Conservation (phyloP, 2,113 vertebrate genomes). For the Ceyx margarethae region DNA sequence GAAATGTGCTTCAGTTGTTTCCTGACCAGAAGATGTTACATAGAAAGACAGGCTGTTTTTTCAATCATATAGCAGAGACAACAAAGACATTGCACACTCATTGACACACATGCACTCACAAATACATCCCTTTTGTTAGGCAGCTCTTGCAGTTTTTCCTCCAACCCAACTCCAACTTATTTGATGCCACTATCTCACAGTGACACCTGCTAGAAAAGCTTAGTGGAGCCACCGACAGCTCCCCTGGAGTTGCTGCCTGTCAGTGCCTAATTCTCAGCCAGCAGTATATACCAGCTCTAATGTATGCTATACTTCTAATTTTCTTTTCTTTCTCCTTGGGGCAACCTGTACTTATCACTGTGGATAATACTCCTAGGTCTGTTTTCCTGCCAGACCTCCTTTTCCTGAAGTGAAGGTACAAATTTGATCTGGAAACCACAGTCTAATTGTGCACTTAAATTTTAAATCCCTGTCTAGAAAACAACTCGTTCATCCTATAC, state of each 20-base stretch:
- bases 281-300: background rate
- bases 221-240: background rate
- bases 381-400: background rate
- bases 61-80: background rate
- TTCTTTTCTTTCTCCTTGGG: constrained; percentile 3
- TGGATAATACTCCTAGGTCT: background rate
- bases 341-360: background rate
- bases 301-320: background rate
- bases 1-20: background rate
- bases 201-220: constrained; percentile 11
- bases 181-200: background rate
- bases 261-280: background rate
- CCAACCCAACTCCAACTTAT: background rate
- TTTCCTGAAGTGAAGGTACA: constrained; percentile 14
- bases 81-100: background rate
- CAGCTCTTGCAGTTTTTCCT: background rate
- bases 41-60: background rate
- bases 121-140: background rate
- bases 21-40: background rate
- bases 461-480: constrained; percentile 24
- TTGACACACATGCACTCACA: rapidly evolving
- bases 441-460: background rate
- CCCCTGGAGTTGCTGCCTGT: background rate
- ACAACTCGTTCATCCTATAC: background rate
- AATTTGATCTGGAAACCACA: constrained; percentile 21